Evolutionary conservation across 2,797 vertebrate genomes (phyloP), one percentile per base, ranked within the genome.

Genomic region (Cuculus canorus): DNA sequence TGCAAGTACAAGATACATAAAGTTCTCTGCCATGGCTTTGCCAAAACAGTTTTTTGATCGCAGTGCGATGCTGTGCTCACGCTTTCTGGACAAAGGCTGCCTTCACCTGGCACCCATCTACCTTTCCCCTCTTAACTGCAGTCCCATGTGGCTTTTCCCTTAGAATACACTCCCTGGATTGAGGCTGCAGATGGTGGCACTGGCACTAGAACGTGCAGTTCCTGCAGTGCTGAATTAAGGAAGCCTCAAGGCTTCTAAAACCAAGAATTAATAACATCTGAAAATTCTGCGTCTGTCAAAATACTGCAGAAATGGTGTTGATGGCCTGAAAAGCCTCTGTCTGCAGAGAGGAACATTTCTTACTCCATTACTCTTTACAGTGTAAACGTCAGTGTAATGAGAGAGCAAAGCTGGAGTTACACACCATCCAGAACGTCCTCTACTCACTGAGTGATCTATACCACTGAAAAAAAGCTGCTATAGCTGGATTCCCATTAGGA

Each of bases 241-340:
- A 69, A 7, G 56, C 28, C 47, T 59, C 39, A 30, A 41, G 37
- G 66, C 25, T 71, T 79, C 60, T 73, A 64, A 79, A 82, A 90
- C 45, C 39, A 70, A 60, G 61, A 80, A 43, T 59, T 73, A 90
- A 45, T 86, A 75, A 47, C 10, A 37, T 22, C 45, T 15, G 22
- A 63, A 88, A 82, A 68, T 64, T 70, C 53, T 77, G 66, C 32
- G 54, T 43, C 64, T 82, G 60, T 90, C 83, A 92, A 82, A 95
- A 79, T 57, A 28, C 39, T 48, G 39, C 25, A n/a, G 41, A 69
- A 77, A 33, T 25, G 30, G 32, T 52, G 48, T 4, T 63, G 70
- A 27, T 30, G 84, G 41, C 64, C 54, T 84, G 16, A 92, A 86
- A 77, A 60, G 18, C 48, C 53, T 35, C 3, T 19, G 12, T 53